A percentile compares a stretch with the other conserved stretches of the same genome.
Conservation (phyloP, 2,113 vertebrate genomes). For the Geococcyx californianus region DNA sequence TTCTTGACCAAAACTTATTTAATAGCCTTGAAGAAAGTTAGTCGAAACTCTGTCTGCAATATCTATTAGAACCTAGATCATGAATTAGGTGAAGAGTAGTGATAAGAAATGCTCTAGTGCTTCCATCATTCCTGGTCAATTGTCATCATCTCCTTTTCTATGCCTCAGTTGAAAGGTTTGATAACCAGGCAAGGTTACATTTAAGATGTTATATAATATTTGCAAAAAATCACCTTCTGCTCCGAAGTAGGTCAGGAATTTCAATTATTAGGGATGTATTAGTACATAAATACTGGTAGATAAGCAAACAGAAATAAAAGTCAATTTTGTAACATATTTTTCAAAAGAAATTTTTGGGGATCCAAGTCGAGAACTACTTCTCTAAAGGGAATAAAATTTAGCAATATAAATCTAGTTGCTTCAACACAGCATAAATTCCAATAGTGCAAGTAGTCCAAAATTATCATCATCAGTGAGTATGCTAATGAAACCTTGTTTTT, state of each 20-base stretch:
- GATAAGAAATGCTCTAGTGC: neutral
- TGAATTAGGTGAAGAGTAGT: neutral
- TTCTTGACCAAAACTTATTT: neutral
- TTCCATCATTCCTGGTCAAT: neutral
- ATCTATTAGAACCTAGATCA: neutral
- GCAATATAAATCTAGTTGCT: conserved; percentile 6
- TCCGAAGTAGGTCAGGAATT: neutral
- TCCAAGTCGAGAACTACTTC: neutral
- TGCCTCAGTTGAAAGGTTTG: neutral
- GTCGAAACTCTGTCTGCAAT: neutral
- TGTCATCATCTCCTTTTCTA: neutral
- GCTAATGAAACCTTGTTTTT: conserved; percentile 72
- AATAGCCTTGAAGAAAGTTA: neutral
- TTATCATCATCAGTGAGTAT: conserved; percentile 65
- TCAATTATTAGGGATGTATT: neutral
- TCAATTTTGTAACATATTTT: neutral
- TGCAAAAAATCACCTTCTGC: neutral
- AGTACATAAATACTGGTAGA: neutral
- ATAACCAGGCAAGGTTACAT: neutral
- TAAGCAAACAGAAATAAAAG: neutral
- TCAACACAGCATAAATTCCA: conserved; percentile 36
- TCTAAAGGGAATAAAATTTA: conserved; percentile 32
- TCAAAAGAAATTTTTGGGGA: neutral
- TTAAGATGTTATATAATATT: neutral
- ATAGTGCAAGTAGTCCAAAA: conserved; percentile 54